Evolutionary conservation across 2,888 invertebrate species (phyloP).

Genomic region (Polylopha cassiicola): DNA sequence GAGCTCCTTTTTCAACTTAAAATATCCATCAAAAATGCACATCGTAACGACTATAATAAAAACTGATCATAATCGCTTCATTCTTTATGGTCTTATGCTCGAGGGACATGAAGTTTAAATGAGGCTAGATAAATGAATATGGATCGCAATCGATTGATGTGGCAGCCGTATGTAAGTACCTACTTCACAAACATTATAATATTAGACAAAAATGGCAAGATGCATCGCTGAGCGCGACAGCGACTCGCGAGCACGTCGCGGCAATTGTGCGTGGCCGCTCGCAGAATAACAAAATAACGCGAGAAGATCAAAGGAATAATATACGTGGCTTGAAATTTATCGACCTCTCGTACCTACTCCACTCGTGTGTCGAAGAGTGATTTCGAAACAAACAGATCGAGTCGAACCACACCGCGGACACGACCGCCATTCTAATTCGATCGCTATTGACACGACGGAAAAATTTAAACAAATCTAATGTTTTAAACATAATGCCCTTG

Average conservation of each 20-base stretch:
- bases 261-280: slow-evolving; percentile 64
- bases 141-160: slow-evolving; percentile 29
- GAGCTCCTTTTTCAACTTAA: slow-evolving; percentile 48
- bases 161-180: slow-evolving; percentile 42
- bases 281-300: slow-evolving; percentile 66
- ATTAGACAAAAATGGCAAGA: slow-evolving; percentile 17
- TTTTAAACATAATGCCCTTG: slow-evolving; percentile 26
- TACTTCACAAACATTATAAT: too few species aligned
- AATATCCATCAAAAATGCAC: slow-evolving; percentile 71
- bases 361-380: slow-evolving; percentile 58
- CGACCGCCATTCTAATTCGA: slow-evolving; percentile 48
- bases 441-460: slow-evolving; percentile 42
- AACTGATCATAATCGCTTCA: slow-evolving; percentile 27
- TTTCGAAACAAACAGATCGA: slow-evolving; percentile 51
- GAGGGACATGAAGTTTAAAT: slow-evolving; percentile 12
- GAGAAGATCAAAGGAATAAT: slow-evolving; percentile 73
- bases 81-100: slow-evolving; percentile 19
- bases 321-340: slow-evolving; percentile 73
- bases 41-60: slow-evolving; percentile 64
- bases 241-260: slow-evolving; percentile 62
- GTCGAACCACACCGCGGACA: slow-evolving; percentile 35
- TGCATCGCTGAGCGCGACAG: slow-evolving; percentile 36
- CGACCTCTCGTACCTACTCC: slow-evolving; percentile 43
- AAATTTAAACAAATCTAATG: slow-evolving; percentile 35
- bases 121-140: slow-evolving; percentile 23